phyloP scores from a whole-genome alignment of 92 coral and sea anemone species.

The Plumapathes pennacea region DNA sequence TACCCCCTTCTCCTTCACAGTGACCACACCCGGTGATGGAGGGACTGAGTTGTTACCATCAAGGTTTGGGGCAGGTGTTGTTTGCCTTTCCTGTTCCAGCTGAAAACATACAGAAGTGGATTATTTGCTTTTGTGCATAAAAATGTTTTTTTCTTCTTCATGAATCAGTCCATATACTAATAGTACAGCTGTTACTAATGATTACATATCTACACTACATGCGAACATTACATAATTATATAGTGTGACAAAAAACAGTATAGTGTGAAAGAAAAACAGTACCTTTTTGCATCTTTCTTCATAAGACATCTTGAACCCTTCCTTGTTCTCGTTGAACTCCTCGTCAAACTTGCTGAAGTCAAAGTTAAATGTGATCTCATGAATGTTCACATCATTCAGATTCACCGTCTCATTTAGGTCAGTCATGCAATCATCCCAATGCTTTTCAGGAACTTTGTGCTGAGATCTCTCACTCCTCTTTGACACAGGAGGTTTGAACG shows the following conservation, averaged over 20 bases:
- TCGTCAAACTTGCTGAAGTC: slow-evolving; percentile 92
- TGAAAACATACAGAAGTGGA: no score
- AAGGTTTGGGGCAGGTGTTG: neutral
- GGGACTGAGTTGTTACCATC: slow-evolving; percentile 3
- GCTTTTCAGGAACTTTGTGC: slow-evolving; percentile 1
- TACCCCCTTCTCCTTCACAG: slow-evolving; percentile 43
- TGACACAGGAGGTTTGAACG: slow-evolving; percentile 42
- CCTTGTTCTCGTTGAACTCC: slow-evolving; percentile 75
- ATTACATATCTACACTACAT: neutral
- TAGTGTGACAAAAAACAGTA: neutral
- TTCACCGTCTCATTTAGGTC: slow-evolving; percentile 73
- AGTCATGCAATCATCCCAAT: slow-evolving; percentile 34
- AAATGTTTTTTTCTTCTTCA: no score
- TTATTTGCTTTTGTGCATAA: no score
- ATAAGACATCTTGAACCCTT: slow-evolving; percentile 79
- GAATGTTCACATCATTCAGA: slow-evolving; percentile 78
- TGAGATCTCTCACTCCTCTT: slow-evolving; percentile 4
- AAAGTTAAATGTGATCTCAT: slow-evolving; percentile 93
- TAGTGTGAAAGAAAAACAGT: neutral
- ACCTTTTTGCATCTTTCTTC: slow-evolving; percentile 81
- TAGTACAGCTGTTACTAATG: neutral
- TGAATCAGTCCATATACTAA: no score
- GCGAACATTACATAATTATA: neutral
- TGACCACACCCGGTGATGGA: neutral
- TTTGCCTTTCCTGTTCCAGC: slow-evolving; percentile 47